Evolutionary conservation across 2,797 vertebrate species (phyloP), one percentile per base, ranked within the genome.

Genomic region (Dendrocincla tyrannina): DNA sequence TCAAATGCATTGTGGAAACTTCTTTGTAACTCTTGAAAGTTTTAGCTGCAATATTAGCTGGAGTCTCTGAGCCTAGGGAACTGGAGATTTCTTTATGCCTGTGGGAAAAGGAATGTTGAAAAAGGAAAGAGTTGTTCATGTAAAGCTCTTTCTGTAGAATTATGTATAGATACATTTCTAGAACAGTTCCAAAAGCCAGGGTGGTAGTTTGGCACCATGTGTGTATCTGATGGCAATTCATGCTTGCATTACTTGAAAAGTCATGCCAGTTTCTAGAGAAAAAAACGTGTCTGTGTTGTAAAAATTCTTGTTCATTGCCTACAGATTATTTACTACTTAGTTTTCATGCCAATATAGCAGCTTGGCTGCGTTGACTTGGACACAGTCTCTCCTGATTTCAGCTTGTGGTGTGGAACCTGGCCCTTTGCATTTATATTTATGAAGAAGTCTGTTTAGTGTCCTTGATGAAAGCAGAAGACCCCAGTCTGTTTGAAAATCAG

Each of bases 401-500:
- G 32, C 20, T 73, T 41, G 13, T 53, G 30, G 32, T 68, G 76
- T 82, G 52, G 68, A 95, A 70, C 27, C 9, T 14, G n/a, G 62
- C 17, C 24, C 56, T 67, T 62, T 72, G 59, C 67, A 24, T 92
- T 86, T 84, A 42, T 93, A 69, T 88, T 94, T 84, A 42, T 91
- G 69, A 88, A 46, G 12, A 89, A 88, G 70, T 79, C 79, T 95
- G 53, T 92, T 92, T 91, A 62, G 75, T 75, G 39, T 81, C 73
- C 80, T 74, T 78, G 91, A 89, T 89, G 78, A 84, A 93, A 89
- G 41, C 47, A 88, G 58, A 42, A 87, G 64, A 82, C n/a, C 5
- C 9, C 41, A 60, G 55, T 17, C 64, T 76, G 35, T 67, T 39
- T 72, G 76, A 73, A 88, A 84, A 44, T 23, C 72, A 42, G 24